phyloP scores from a whole-genome alignment of 2,888 invertebrate species.

The Andricus curvator region DNA sequence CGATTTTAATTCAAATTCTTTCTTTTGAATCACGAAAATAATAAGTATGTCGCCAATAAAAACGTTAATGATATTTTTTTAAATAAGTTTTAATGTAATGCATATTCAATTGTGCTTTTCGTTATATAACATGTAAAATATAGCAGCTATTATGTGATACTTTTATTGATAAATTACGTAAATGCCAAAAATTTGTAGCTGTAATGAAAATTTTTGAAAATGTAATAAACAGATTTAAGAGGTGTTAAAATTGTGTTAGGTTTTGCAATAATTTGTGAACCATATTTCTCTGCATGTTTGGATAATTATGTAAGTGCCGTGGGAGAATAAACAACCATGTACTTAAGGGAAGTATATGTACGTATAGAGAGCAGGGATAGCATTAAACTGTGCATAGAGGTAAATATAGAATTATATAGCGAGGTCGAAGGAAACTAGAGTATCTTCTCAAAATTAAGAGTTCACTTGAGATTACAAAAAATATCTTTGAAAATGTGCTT shows the following conservation, averaged over 20 bases:
- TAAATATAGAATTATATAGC: constrained; percentile 11
- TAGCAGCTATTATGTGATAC: constrained; percentile 32
- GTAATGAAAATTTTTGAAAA: constrained; percentile 3
- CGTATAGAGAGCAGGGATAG: not conserved
- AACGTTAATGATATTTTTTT: too few species aligned
- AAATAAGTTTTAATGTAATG: not conserved
- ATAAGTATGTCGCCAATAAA: too few species aligned
- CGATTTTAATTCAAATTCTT: too few species aligned
- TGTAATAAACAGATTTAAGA: constrained; percentile 14
- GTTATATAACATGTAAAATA: not conserved
- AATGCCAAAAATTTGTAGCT: constrained; percentile 29
- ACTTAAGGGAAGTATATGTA: not conserved
- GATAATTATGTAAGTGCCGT: not conserved
- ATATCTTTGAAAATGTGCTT: not conserved
- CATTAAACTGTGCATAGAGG: not conserved
- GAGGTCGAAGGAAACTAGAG: not conserved
- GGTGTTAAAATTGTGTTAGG: not conserved
- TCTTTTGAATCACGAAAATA: too few species aligned
- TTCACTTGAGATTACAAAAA: not conserved
- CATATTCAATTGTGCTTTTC: not conserved
- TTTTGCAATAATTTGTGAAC: not conserved
- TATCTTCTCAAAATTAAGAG: not conserved
- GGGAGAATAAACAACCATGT: not conserved
- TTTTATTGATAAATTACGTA: not conserved
- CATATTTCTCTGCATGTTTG: not conserved